These are phyloP conservation scores for Psittacula cyanocephala DNA, from an alignment of 2,113 vertebrate genomes.

Conservation along the genomic window DNA sequence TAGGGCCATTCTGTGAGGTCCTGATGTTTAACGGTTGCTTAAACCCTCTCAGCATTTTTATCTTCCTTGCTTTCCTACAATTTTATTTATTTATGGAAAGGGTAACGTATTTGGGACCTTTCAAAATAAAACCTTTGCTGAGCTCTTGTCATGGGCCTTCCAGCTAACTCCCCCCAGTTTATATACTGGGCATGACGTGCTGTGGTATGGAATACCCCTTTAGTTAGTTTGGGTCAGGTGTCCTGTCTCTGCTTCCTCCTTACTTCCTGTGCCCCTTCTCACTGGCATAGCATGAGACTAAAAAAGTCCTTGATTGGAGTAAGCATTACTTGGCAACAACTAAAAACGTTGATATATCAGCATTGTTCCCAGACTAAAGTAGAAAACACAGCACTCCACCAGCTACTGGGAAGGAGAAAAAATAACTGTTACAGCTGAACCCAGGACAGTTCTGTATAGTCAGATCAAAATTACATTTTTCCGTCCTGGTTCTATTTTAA, in stretches of 20 bases:
- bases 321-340: not conserved
- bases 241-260: not conserved
- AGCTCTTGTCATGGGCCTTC: not conserved
- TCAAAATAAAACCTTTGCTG: not conserved
- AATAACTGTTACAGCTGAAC: not conserved
- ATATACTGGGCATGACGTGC: not conserved
- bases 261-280: not conserved
- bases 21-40: not conserved
- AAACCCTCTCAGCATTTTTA: not conserved
- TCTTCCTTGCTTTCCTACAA: not conserved
- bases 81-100: not conserved
- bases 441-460: not conserved
- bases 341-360: not conserved
- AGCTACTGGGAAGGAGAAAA: not conserved
- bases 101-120: not conserved
- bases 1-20: accelerated
- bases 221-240: not conserved
- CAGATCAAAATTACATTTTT: not conserved
- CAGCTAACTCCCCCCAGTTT: not conserved
- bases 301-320: not conserved
- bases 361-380: not conserved
- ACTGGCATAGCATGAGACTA: not conserved
- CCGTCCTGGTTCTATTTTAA: not conserved
- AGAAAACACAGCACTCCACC: not conserved
- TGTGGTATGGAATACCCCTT: not conserved